phyloP scores from a whole-genome alignment of 2,113 vertebrate species.

The Tringa solitaria region DNA sequence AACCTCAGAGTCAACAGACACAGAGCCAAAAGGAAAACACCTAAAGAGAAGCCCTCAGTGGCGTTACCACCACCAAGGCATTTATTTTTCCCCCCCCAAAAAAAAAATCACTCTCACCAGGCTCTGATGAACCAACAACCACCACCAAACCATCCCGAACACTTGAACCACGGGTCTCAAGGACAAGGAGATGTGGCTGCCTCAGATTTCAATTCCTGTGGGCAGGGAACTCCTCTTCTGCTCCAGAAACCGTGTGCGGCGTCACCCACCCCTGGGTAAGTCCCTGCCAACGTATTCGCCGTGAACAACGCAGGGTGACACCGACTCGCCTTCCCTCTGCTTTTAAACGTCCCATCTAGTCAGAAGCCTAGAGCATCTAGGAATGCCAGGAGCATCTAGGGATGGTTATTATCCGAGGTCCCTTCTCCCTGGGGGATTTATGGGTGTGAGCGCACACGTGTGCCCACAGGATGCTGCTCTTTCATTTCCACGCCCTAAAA shows the following conservation, averaged over 20 bases:
- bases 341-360: not conserved
- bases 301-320: accelerated
- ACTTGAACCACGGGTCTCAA: not conserved
- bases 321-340: not conserved
- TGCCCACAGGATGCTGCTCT: not conserved
- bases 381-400: not conserved
- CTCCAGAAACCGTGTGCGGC: not conserved
- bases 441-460: not conserved
- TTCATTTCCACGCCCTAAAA: not conserved
- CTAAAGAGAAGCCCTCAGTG: not conserved
- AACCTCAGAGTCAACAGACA: not conserved
- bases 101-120: not conserved
- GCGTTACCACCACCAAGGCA: not conserved
- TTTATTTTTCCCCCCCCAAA: accelerated
- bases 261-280: accelerated
- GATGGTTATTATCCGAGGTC: not conserved
- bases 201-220: not conserved
- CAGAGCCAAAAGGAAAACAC: not conserved
- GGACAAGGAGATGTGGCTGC: not conserved
- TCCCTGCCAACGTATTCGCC: accelerated
- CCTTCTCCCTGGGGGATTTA: not conserved
- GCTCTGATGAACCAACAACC: not conserved
- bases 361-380: not conserved
- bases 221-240: not conserved
- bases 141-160: not conserved